Conservation (phyloP, 2,113 vertebrate genomes). For the Orthonyx spaldingii region DNA sequence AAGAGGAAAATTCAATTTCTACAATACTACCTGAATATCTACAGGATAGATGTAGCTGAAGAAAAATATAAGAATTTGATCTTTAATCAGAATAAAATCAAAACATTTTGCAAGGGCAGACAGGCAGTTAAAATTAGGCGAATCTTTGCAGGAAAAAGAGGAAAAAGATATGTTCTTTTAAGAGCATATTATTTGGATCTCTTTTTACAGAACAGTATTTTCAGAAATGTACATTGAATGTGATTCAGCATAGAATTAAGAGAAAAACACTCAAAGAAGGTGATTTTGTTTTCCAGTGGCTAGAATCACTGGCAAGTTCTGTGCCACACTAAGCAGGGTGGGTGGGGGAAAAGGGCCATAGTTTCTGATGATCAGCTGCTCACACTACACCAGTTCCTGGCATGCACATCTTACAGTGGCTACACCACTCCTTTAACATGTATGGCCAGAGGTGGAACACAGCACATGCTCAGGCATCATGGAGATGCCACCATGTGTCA, state of each 20-base stretch:
- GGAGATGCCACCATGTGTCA: rapidly evolving
- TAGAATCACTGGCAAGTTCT: neutral
- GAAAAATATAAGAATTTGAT: neutral
- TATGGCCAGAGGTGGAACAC: neutral
- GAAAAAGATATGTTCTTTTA: neutral
- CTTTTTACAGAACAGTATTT: neutral
- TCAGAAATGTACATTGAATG: neutral
- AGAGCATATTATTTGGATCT: neutral
- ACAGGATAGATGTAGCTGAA: neutral
- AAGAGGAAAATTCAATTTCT: neutral
- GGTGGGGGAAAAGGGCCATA: rapidly evolving
- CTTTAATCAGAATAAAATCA: neutral
- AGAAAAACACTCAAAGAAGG: neutral
- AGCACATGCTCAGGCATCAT: rapidly evolving
- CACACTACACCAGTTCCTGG: rapidly evolving
- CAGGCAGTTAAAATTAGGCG: neutral
- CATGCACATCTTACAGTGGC: rapidly evolving
- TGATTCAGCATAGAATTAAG: neutral
- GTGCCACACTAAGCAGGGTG: rapidly evolving
- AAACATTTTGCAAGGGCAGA: neutral
- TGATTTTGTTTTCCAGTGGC: neutral
- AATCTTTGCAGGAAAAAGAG: neutral
- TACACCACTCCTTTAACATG: neutral
- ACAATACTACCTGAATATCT: neutral
- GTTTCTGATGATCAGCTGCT: neutral